These are phyloP conservation scores for Cryptus viduatorius DNA, from an alignment of 2,888 invertebrate genomes.

Conservation along the genomic window DNA sequence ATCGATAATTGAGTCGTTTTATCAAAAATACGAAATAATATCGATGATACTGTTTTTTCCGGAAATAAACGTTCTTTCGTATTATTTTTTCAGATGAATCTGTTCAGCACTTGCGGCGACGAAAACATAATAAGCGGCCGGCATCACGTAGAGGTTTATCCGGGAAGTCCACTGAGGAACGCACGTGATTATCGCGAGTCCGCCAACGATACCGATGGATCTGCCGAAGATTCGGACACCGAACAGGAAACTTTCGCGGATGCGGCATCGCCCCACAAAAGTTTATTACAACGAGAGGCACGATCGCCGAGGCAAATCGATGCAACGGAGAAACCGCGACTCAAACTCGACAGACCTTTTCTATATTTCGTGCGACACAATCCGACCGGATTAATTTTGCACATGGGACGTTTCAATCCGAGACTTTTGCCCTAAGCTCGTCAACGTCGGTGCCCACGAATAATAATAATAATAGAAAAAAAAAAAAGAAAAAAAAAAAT, in stretches of 20 bases:
- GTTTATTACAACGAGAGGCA: constrained; percentile 29
- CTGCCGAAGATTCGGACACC: constrained; percentile 51
- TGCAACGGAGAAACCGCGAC: constrained; percentile 88
- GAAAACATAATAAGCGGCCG: constrained; percentile 89
- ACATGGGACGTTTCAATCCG: constrained; percentile 95
- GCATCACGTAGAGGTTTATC: constrained; percentile 93
- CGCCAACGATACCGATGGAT: constrained; percentile 53
- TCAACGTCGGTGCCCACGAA: constrained; percentile 34
- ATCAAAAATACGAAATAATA: too few relatives aligned
- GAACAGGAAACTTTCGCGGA: constrained; percentile 26
- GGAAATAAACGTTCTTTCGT: neutral
- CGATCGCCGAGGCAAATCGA: constrained; percentile 74
- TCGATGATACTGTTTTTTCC: too few relatives aligned
- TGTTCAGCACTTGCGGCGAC: constrained; percentile 93
- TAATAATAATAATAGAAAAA: constrained; percentile 3
- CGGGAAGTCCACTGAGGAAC: constrained; percentile 87
- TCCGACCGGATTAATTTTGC: constrained; percentile 95
- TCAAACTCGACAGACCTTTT: constrained; percentile 95
- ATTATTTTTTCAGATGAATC: constrained; percentile 86
- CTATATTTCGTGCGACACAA: constrained; percentile 95
- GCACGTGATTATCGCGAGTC: constrained; percentile 71
- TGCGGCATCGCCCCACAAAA: constrained; percentile 15
- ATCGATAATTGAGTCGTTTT: neutral
- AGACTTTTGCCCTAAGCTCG: constrained; percentile 90
- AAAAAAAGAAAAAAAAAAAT: constrained; percentile 23